Percentiles rank a stretch among this genome's conserved stretches.
phyloP scores from a whole-genome alignment of 2,113 vertebrate species.

The Syrrhaptes paradoxus region DNA sequence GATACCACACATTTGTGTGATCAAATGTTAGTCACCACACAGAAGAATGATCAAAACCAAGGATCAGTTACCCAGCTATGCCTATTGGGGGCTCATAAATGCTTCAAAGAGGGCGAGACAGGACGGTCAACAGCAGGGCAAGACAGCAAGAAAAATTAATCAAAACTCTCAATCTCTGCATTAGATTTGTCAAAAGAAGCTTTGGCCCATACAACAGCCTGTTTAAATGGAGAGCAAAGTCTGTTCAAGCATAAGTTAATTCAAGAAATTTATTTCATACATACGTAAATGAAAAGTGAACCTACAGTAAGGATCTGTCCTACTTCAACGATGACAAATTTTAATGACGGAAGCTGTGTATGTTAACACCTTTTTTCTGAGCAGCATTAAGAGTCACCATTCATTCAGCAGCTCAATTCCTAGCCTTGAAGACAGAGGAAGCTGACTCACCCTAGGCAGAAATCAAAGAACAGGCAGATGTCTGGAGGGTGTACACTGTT shows the following conservation, averaged over 20 bases:
- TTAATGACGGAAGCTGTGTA: neutral
- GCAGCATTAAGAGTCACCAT: neutral
- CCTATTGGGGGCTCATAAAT: neutral
- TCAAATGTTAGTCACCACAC: neutral
- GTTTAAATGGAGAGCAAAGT: neutral
- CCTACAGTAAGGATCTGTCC: neutral
- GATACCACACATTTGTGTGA: neutral
- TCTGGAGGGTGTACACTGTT: neutral
- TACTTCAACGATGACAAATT: neutral
- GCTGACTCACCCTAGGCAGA: slow-evolving; percentile 30
- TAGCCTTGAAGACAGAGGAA: slow-evolving; percentile 2
- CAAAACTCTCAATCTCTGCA: neutral
- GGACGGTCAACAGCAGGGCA: neutral
- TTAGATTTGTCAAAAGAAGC: neutral
- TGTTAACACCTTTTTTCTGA: neutral
- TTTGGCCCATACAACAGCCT: neutral
- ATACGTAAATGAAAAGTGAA: neutral
- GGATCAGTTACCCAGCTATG: neutral
- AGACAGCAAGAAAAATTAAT: neutral
- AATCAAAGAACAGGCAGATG: slow-evolving; percentile 35
- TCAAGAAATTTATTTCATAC: neutral
- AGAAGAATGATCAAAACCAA: neutral
- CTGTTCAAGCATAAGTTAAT: neutral
- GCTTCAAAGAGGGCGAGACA: neutral
- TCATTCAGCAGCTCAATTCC: slow-evolving; percentile 12